phyloP scores from a whole-genome alignment of 2,113 vertebrate genomes.

The Piaya cayana region DNA sequence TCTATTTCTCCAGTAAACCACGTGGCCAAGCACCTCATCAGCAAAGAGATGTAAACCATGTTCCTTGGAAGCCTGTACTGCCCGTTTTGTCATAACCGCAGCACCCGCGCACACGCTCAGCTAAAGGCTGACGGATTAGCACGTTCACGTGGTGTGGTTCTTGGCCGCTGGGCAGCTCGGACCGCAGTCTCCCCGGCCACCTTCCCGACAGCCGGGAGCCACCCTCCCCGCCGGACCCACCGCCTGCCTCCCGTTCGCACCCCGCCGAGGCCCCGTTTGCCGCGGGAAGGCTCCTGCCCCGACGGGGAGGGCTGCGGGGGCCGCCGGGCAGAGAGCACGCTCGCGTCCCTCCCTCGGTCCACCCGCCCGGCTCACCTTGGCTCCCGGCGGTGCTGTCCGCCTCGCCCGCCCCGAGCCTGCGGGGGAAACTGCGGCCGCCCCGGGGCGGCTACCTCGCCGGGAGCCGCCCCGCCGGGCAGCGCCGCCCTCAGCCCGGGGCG shows the following conservation, averaged over 20 bases:
- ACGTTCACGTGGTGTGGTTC: neutral
- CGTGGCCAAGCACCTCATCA: neutral
- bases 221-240: neutral
- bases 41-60: rapidly evolving
- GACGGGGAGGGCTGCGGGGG: rapidly evolving
- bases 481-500: neutral
- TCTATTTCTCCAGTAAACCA: neutral
- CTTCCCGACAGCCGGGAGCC: neutral
- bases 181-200: neutral
- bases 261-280: neutral
- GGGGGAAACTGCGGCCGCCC: neutral
- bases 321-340: too few relatives aligned
- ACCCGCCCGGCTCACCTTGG: too few relatives aligned
- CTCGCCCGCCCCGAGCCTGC: neutral
- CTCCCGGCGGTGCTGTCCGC: too few relatives aligned
- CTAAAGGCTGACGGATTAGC: rapidly evolving
- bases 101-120: neutral
- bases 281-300: neutral
- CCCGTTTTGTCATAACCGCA: neutral
- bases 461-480: neutral
- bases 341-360: too few relatives aligned
- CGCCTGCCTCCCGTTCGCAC: neutral
- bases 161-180: rapidly evolving
- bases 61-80: neutral
- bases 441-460: neutral